phyloP scores from a whole-genome alignment of 2,113 vertebrate genomes.

The western clawed frog (Xenopus tropicalis) region UCB_Xtro_10.0 CM004446.2:105734001-105734500 shows the following conservation, averaged over 20 bases:
- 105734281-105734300: not conserved
- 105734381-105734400: no score
- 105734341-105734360: no score
- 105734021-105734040: no score
- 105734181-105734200: conserved; percentile 96
- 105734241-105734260: conserved; percentile 94
- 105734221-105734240: conserved; percentile 94
- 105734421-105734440: no score
- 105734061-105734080: not conserved
- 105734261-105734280: conserved; percentile 40
- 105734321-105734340: no score
- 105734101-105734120: conserved; percentile 85
- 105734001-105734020: no score
- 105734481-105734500: no score
- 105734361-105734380: no score
- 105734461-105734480: no score
- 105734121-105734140: conserved; percentile 96
- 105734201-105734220: conserved; percentile 95
- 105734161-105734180: conserved; percentile 97
- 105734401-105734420: no score
- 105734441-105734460: no score
- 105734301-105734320: no score
- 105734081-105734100: not conserved
- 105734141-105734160: conserved; percentile 94
- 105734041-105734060: not conserved